Conservation (phyloP, 2,888 invertebrate genomes). For the Bibio marci region DNA sequence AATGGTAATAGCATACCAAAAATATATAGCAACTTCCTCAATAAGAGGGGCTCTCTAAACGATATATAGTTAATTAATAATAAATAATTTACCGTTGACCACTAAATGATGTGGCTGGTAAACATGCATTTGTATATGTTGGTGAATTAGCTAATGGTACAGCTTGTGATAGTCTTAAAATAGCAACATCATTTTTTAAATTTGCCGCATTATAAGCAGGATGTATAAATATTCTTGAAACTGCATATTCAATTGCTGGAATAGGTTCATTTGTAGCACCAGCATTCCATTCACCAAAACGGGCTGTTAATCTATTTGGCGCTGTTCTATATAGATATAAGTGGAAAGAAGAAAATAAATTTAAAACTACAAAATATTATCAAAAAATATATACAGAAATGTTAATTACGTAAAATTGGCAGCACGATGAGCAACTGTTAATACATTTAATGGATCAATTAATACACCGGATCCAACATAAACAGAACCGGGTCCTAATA, state of each 20-base stretch:
- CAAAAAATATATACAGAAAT: background rate
- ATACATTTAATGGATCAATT: slow-evolving; percentile 44
- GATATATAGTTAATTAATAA: no score
- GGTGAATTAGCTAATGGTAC: slow-evolving; percentile 36
- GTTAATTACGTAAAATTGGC: slow-evolving; percentile 37
- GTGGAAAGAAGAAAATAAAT: background rate
- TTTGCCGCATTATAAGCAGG: slow-evolving; percentile 52
- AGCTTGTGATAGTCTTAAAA: slow-evolving; percentile 46
- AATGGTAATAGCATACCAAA: no score
- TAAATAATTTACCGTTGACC: slow-evolving; percentile 31
- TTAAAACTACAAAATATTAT: background rate
- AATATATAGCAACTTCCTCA: no score
- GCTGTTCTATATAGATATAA: background rate
- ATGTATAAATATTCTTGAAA: slow-evolving; percentile 40
- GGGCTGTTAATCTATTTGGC: slow-evolving; percentile 36
- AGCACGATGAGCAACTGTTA: slow-evolving; percentile 60
- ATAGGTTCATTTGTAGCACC: slow-evolving; percentile 43
- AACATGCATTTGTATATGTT: slow-evolving; percentile 44
- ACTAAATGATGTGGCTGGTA: slow-evolving; percentile 33
- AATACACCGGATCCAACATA: slow-evolving; percentile 59
- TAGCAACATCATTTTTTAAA: slow-evolving; percentile 65
- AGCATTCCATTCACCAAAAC: slow-evolving; percentile 63
- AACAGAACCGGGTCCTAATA: slow-evolving; percentile 39
- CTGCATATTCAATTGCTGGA: slow-evolving; percentile 41
- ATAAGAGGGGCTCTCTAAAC: no score